Evolutionary conservation across 2,797 vertebrate genomes (phyloP), one percentile per base, ranked within the genome.

Genomic region (Acomys russatus): DNA sequence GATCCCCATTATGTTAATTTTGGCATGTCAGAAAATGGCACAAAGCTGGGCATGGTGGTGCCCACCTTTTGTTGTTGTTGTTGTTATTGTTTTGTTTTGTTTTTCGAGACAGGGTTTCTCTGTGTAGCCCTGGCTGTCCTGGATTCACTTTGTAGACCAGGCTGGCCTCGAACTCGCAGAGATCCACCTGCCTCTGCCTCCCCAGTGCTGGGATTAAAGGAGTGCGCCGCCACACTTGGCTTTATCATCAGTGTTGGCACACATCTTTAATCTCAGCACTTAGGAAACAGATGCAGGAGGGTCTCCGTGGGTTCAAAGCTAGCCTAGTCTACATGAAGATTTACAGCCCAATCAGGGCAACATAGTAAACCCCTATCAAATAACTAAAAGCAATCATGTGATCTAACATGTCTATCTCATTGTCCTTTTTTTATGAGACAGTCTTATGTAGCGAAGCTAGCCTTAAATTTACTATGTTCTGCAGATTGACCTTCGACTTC

Each of bases 371-470:
- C 44, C 12, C 5, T 49, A 49, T 49, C 44, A 38, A 38, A 73
- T 17, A 79, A n/a, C 56, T 30, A 79, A 20, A 33, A 68, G 73
- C 68, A 82, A 95, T 77, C 71, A 88, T 23, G 61, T 61, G 12
- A 86, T 70, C 76, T 51, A 84, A 77, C 61, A 91, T 44, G 80
- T 96, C 54, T 92, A 5, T 92, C 84, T 44, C 71, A 84, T 92
- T 78, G 77, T 77, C 76, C 76, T 49, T 49, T 14, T 30, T 56
- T 56, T 44, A 44, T 44, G 44, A 44, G 44, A 44, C 44, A 44
- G 44, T 44, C 44, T 44, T 44, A 44, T 44, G 44, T 44, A 44
- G 44, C 44, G 44, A 44, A 44, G 44, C 3, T 44, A 44, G 44
- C 44, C 54, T 88, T 76, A 91, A 80, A 59, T 33, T 35, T 54